Base-by-base conservation (phyloP, 2,888 invertebrate genomes). In the Eupithecia exiguata region DNA sequence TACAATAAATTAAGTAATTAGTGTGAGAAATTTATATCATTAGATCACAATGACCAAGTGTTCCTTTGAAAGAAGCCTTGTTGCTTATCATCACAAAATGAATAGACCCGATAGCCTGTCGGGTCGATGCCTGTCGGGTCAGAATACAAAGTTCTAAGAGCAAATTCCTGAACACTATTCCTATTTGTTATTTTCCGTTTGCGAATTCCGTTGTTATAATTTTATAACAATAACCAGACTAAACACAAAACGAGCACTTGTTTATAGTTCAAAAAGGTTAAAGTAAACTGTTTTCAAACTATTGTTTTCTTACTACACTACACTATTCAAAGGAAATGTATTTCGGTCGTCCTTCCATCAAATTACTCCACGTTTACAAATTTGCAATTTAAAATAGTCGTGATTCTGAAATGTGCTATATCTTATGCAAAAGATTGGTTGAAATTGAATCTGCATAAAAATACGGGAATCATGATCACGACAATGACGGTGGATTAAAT, bases 321-420 rank as follows among this genome's bases (percentile, higher is more conserved):
- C 46, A 16, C 67, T 62, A 72, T 68, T 67, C 68, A 35, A 70
- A 70, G 40, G 70, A 72, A 62, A 61, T 72, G 35, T 65, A 38
- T 74, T 65, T 62, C 69, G 43, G 43, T 35, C 68, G 68, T 53
- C 65, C 25, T 71, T 74, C 70, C 67, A 67, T 70, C 36, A 35
- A 74, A 70, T 74, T 61, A 68, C 62, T 35, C 21, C 18, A 38
- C 43, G 6, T 63, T 63, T 43, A 53, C 21, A 61, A 68, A 63
- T 74, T 68, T 73, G 74, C 74, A 71, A 74, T 74, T 68, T 70
- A 71, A 74, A 74, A 74, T 58, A 36, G 46, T 70, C 36, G 46
- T 61, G 25, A 68, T 58, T 67, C 35, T 67, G 30, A 40, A 68
- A 58, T 70, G 46, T 68, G 43, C 68, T 35, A 25, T 25, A 58